Percentiles rank a stretch among this genome's conserved stretches.
phyloP scores from a whole-genome alignment of 2,888 invertebrate species.

The Rhamphomyia laevipes region DNA sequence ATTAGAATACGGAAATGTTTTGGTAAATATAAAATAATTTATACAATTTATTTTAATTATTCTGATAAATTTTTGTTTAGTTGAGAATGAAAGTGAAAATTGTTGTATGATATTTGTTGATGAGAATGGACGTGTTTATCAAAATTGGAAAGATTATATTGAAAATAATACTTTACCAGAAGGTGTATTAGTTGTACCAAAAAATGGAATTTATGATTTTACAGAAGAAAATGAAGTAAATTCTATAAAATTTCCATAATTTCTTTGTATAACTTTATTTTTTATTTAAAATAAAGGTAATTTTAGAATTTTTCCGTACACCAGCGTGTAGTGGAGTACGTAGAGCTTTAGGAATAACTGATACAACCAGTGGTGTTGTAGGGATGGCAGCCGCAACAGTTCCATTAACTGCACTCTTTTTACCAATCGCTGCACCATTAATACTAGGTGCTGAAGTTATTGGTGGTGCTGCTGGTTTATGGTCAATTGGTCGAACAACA shows the following conservation, averaged over 20 bases:
- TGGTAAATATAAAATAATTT: conserved; percentile 19
- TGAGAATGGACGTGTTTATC: conserved; percentile 37
- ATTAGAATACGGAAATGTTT: conserved; percentile 29
- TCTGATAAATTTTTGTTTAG: conserved; percentile 10
- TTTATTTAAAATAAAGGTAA: conserved; percentile 15
- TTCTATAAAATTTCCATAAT: not conserved
- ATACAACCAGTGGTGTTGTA: conserved; percentile 18
- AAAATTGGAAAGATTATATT: conserved; percentile 37
- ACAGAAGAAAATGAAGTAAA: conserved; percentile 15
- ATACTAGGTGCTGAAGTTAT: conserved; percentile 19
- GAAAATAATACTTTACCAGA: conserved; percentile 35
- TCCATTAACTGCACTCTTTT: conserved; percentile 10
- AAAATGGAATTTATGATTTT: conserved; percentile 30
- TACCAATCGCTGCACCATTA: conserved; percentile 23
- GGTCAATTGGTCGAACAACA: conserved; percentile 23
- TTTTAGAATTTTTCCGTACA: conserved; percentile 21
- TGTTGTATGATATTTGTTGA: conserved; percentile 34
- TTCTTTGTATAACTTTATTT: too few species aligned
- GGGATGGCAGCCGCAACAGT: conserved; percentile 22
- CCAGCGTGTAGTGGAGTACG: conserved; percentile 18
- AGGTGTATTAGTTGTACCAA: conserved; percentile 38
- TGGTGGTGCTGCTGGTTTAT: conserved; percentile 21
- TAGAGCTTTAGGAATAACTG: conserved; percentile 15
- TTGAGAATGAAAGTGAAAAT: conserved; percentile 17
- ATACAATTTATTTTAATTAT: too few species aligned